These are phyloP conservation scores for Drosophila ironensis DNA, from an alignment of 1,140 invertebrate species.

Conservation along the genomic window DNA sequence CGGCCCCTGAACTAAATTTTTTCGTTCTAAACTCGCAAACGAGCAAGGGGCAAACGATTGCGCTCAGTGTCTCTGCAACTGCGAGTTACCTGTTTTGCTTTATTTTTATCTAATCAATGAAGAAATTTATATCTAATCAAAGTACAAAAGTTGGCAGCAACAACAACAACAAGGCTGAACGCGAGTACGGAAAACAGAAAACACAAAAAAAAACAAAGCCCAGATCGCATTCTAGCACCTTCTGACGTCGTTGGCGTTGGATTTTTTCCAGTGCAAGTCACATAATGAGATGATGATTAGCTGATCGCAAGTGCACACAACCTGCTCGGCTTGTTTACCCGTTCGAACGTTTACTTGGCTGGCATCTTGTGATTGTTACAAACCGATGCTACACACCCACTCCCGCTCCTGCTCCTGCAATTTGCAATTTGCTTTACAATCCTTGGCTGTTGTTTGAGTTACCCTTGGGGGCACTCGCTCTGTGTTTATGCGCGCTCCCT, in stretches of 20 bases:
- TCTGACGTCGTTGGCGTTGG: too few species aligned
- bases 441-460: not conserved
- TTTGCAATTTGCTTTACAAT: too few species aligned
- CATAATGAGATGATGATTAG: slow-evolving; percentile 43
- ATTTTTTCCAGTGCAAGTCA: slow-evolving; percentile 35
- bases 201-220: slow-evolving; percentile 40
- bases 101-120: slow-evolving; percentile 76
- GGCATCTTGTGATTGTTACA: too few species aligned
- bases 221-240: too few species aligned
- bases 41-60: too few species aligned
- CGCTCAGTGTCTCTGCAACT: too few species aligned
- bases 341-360: too few species aligned
- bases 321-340: too few species aligned
- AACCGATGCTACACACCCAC: too few species aligned
- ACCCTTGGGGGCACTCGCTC: slow-evolving; percentile 25
- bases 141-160: slow-evolving; percentile 43
- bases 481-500: not conserved
- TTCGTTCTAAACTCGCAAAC: slow-evolving; percentile 33
- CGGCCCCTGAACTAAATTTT: slow-evolving; percentile 23
- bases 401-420: too few species aligned
- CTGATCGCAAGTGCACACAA: slow-evolving; percentile 31
- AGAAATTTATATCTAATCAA: slow-evolving; percentile 79
- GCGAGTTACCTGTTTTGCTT: slow-evolving; percentile 41
- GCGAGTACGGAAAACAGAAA: slow-evolving; percentile 32
- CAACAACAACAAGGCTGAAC: not conserved